Evolutionary conservation across 2,797 vertebrate species (phyloP), one percentile per base, ranked within the genome.

Genomic region (Gymnoscopelus microlampas): DNA sequence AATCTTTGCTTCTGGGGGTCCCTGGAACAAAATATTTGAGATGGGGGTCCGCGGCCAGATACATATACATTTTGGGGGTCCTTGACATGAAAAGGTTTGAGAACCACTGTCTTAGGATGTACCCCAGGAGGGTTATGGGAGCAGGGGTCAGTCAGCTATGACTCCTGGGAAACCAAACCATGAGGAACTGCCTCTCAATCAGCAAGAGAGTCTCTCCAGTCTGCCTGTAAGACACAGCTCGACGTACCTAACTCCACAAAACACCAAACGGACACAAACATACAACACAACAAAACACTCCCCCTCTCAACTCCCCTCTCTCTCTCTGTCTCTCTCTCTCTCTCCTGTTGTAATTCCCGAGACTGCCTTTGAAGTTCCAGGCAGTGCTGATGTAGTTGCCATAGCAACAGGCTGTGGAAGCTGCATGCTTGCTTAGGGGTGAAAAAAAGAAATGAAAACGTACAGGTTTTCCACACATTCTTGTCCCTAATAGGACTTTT

Each of bases 71-170:
- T n/a, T n/a, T n/a, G n/a, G n/a, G n/a, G n/a, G n/a, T n/a, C n/a
- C n/a, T n/a, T n/a, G n/a, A n/a, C n/a, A n/a, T n/a, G n/a, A n/a
- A n/a, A n/a, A n/a, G n/a, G n/a, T n/a, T n/a, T n/a, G n/a, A n/a
- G n/a, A n/a, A n/a, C n/a, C n/a, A n/a, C n/a, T n/a, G n/a, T 71
- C 26, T 64, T 19, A 98, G 96, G 96, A 97, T 76, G 91, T 95
- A 84, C 93, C 96, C 71, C 94, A 97, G 90, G 96, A 98, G 94
- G 94, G 95, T 70, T 97, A 96, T 68, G 95, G 95, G 83, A 94
- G 92, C 81, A 93, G 96, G 81, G 94, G 94, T 80, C 96, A 96
- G 88, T 93, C 96, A 60, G 76, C 95, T 57, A 91, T 97, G 94
- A 93, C 96, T 81, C 90, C 95, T 79, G 95, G 94, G 87, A 98